Evolutionary conservation across 2,113 vertebrate species (phyloP).

Genomic region (Rhabdomys dilectus): DNA sequence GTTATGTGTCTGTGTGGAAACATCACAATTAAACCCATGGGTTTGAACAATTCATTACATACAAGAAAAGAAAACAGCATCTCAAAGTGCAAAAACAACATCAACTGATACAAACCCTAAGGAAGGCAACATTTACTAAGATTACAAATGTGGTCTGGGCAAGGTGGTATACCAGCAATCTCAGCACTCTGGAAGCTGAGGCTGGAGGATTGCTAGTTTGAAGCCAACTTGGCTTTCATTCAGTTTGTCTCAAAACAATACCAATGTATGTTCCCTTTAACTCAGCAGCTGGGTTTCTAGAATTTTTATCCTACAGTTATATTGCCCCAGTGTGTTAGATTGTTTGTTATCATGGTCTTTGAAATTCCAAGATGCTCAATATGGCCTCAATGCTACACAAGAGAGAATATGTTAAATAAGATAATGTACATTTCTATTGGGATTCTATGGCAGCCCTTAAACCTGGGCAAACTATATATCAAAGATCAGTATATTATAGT

Average conservation of each 20-base stretch:
- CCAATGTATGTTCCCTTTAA: not conserved
- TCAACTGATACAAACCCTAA: not conserved
- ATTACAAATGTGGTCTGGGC: not conserved
- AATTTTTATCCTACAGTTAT: not conserved
- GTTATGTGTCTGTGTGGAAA: not conserved
- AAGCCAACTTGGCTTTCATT: not conserved
- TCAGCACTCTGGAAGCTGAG: not conserved
- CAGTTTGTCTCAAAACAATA: not conserved
- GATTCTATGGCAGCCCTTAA: slow-evolving; percentile 23
- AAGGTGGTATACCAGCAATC: not conserved
- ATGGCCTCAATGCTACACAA: not conserved
- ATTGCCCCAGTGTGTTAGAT: not conserved
- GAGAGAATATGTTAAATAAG: slow-evolving; percentile 35
- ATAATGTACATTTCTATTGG: not conserved
- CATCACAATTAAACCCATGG: not conserved
- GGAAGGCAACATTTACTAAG: not conserved
- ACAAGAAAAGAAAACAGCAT: not conserved
- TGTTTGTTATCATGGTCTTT: slow-evolving; percentile 6
- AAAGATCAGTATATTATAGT: not conserved
- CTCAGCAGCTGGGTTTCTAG: not conserved
- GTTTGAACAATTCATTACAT: not conserved
- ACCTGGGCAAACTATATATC: not conserved
- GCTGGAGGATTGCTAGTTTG: not conserved
- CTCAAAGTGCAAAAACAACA: not conserved
- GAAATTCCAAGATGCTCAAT: slow-evolving; percentile 29